A percentile compares a stretch with the other conserved stretches of the same genome.
These are phyloP conservation scores for Scalopus aquaticus DNA, from an alignment of 2,113 vertebrate species.

Conservation along the genomic window DNA sequence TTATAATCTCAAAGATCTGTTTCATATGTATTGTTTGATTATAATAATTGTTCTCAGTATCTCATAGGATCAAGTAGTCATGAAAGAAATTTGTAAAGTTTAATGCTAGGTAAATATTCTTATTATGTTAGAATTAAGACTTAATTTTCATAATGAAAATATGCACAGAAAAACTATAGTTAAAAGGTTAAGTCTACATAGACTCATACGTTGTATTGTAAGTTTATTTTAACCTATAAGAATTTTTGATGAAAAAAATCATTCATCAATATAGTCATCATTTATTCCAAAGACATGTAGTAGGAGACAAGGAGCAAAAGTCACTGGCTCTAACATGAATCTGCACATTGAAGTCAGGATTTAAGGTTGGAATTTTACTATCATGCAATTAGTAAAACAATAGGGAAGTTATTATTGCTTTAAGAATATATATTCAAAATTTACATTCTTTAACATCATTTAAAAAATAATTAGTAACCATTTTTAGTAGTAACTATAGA, in stretches of 20 bases:
- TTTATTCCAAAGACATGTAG: background rate
- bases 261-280: background rate
- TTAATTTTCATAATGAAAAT: slow-evolving; percentile 18
- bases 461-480: background rate
- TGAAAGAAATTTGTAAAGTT: background rate
- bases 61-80: background rate
- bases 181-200: background rate
- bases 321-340: background rate
- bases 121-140: background rate
- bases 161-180: background rate
- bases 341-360: background rate
- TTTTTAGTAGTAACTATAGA: too few relatives aligned
- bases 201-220: background rate
- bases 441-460: background rate
- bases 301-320: background rate
- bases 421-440: background rate
- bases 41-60: background rate
- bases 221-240: background rate
- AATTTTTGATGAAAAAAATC: background rate
- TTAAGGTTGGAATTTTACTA: background rate
- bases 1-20: background rate
- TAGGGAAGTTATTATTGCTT: background rate
- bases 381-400: background rate
- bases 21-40: slow-evolving; percentile 2
- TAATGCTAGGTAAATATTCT: background rate